A percentile compares a stretch with the other conserved stretches of the same genome.
These are phyloP conservation scores for Torymus auratus DNA, from an alignment of 2,888 invertebrate genomes.

Conservation along the genomic window DNA sequence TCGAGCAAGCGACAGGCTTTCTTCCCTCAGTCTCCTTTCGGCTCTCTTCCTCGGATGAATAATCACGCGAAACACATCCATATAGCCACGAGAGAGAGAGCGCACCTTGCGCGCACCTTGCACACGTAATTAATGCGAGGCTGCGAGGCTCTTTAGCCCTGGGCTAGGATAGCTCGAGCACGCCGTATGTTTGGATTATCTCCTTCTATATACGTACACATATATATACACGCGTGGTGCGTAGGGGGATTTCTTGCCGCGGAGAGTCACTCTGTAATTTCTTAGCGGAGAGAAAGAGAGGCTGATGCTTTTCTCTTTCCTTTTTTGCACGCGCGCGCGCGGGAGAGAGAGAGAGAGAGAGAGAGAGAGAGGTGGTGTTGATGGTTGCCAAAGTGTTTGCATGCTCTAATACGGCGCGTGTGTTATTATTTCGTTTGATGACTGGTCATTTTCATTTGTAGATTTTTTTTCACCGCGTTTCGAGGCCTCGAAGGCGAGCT, in stretches of 20 bases:
- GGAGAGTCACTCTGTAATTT: constrained; percentile 51
- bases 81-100: not conserved
- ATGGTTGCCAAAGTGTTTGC: constrained; percentile 45
- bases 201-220: not conserved
- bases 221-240: not conserved
- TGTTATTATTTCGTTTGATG: constrained; percentile 41
- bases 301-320: not conserved
- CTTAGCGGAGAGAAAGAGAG: constrained; percentile 4
- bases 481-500: no score
- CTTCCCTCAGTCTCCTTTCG: constrained; percentile 18
- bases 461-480: constrained; percentile 9
- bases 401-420: constrained; percentile 23
- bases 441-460: constrained; percentile 39
- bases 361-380: constrained; percentile 32
- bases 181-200: constrained; percentile 42
- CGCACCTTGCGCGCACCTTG: constrained; percentile 36
- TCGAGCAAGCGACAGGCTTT: not conserved
- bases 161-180: constrained; percentile 38
- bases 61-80: constrained; percentile 52
- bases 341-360: not conserved
- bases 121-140: constrained; percentile 54
- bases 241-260: constrained; percentile 44
- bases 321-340: not conserved
- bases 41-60: constrained; percentile 45
- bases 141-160: constrained; percentile 14